These are phyloP conservation scores for Ptilodon capucinus DNA, from an alignment of 2,888 invertebrate species.

Conservation along the genomic window DNA sequence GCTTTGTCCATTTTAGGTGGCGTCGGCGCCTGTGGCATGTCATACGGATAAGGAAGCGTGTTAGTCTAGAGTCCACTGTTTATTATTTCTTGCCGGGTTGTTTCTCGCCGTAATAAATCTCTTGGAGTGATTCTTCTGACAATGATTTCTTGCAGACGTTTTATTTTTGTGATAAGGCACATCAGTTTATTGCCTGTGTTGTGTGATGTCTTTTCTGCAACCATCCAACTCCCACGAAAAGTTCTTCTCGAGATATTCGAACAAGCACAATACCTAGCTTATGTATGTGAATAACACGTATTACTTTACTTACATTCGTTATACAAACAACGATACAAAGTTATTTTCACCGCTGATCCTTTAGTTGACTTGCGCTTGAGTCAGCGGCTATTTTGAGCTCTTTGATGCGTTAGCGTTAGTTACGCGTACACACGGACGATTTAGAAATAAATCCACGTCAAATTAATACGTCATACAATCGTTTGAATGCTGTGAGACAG, in stretches of 20 bases:
- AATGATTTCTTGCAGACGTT: not conserved
- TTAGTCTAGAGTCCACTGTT: conserved; percentile 35
- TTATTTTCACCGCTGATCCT: conserved; percentile 53
- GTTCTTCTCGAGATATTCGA: not conserved
- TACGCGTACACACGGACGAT: conserved; percentile 3
- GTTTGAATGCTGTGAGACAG: too few species aligned
- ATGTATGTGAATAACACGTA: conserved; percentile 35
- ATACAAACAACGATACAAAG: conserved; percentile 49
- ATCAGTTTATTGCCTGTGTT: too few species aligned
- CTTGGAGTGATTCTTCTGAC: not conserved
- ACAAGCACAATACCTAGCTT: not conserved
- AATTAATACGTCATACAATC: not conserved
- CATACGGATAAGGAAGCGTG: conserved; percentile 49
- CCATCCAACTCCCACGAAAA: not conserved
- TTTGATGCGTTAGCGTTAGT: conserved; percentile 48
- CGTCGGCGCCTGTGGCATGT: conserved; percentile 50
- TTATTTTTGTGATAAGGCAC: too few species aligned
- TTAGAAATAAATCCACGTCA: conserved; percentile 1
- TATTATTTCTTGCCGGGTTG: conserved; percentile 25
- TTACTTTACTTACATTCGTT: conserved; percentile 46
- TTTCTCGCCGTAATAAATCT: conserved; percentile 3
- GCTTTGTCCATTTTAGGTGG: conserved; percentile 57
- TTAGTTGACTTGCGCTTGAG: conserved; percentile 53
- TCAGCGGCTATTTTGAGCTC: conserved; percentile 67
- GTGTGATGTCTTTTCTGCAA: not conserved